Evolutionary conservation across 2,888 invertebrate genomes (phyloP).

Genomic region (Clanis bilineata): DNA sequence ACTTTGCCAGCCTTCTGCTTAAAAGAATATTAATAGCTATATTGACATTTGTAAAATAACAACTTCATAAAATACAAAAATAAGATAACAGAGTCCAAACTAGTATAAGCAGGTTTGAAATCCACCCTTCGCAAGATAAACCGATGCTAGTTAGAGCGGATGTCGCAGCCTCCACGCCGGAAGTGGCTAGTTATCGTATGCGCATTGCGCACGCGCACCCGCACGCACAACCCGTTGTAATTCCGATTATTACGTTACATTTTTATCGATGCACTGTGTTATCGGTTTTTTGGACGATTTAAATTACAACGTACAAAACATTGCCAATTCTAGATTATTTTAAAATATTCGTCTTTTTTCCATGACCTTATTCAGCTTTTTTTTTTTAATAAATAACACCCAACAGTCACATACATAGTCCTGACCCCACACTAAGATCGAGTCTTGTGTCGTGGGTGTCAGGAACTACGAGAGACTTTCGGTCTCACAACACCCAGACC

Average conservation of each 20-base stretch:
- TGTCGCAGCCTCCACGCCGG: slow-evolving; percentile 51
- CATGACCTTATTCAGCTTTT: too few relatives aligned
- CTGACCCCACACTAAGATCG: too few relatives aligned
- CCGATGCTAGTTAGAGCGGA: slow-evolving; percentile 47
- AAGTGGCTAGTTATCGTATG: slow-evolving; percentile 39
- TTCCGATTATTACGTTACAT: not conserved
- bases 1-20: too few relatives aligned
- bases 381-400: too few relatives aligned
- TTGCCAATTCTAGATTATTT: too few relatives aligned
- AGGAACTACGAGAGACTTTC: too few relatives aligned
- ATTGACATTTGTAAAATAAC: not conserved
- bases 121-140: slow-evolving; percentile 27
- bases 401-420: too few relatives aligned
- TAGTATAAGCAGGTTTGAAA: not conserved
- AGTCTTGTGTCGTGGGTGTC: too few relatives aligned
- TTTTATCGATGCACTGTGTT: not conserved
- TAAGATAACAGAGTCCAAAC: not conserved
- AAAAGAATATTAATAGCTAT: not conserved
- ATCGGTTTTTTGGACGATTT: too few relatives aligned
- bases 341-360: too few relatives aligned
- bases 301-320: too few relatives aligned
- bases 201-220: slow-evolving; percentile 25
- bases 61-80: not conserved
- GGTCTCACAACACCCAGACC: too few relatives aligned
- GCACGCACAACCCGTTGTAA: slow-evolving; percentile 10